Percentiles rank a stretch among this genome's conserved stretches.
Conservation (phyloP, 2,113 vertebrate species). For the Elephantulus edwardii region DNA sequence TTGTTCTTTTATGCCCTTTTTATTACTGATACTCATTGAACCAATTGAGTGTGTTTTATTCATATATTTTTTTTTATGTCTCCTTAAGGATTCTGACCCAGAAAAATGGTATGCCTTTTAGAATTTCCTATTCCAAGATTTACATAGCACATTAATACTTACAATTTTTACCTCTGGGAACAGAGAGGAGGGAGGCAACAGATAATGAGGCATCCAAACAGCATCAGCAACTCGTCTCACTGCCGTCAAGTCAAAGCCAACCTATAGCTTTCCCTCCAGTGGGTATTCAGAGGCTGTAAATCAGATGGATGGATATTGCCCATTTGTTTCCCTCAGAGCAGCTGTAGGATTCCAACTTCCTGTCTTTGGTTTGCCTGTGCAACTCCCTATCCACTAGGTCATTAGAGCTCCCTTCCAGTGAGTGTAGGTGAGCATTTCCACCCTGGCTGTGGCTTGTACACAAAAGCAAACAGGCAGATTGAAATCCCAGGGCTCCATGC, state of each 20-base stretch:
- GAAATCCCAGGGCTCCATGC: neutral
- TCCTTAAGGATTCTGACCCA: conserved; percentile 1
- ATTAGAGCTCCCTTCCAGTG: too few species aligned
- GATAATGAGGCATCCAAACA: neutral
- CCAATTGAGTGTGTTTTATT: neutral
- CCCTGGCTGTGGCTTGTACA: neutral
- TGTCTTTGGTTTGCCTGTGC: too few species aligned
- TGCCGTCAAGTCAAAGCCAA: too few species aligned
- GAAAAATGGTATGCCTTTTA: conserved; percentile 29
- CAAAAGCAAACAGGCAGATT: neutral
- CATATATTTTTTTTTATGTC: neutral
- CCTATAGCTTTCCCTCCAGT: too few species aligned
- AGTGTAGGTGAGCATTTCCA: neutral
- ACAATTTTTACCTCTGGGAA: neutral
- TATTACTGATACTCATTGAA: neutral
- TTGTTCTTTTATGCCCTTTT: neutral
- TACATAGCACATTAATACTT: neutral
- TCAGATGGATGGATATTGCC: too few species aligned
- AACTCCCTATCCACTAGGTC: too few species aligned
- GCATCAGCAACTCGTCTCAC: too few species aligned
- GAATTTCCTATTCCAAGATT: neutral
- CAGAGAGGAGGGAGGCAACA: neutral
- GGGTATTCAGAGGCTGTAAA: too few species aligned
- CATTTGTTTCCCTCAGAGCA: too few species aligned
- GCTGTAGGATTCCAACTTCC: too few species aligned